A percentile compares a stretch with the other conserved stretches of the same genome.
These are phyloP conservation scores for Calyptommatus sinebrachiatus DNA, from an alignment of 2,113 vertebrate species.

Conservation along the genomic window DNA sequence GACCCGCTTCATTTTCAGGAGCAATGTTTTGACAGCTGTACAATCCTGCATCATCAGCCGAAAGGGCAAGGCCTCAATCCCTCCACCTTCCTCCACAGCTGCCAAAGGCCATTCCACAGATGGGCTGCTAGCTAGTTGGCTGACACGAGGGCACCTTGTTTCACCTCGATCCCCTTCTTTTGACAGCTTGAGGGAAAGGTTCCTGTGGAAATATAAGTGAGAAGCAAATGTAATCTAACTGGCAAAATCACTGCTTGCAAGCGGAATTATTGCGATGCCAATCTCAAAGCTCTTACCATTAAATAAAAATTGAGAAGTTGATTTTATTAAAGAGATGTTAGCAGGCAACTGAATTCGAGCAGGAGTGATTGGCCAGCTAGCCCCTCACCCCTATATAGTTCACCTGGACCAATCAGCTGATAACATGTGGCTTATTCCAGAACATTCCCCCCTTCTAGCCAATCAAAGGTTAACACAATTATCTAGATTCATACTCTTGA, in stretches of 20 bases:
- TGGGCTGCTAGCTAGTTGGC: constrained; percentile 68
- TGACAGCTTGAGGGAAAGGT: constrained; percentile 73
- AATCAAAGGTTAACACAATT: no score
- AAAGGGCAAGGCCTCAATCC: constrained; percentile 87
- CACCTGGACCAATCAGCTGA: no score
- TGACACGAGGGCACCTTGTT: constrained; percentile 58
- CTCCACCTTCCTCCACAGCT: constrained; percentile 80
- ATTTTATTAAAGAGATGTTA: no score
- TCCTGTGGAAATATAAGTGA: constrained; percentile 61
- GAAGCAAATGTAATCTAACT: constrained; percentile 6
- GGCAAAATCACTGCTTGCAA: neutral
- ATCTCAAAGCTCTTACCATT: no score
- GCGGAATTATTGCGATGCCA: no score
- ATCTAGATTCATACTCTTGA: no score
- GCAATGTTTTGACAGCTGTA: constrained; percentile 90
- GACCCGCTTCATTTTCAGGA: constrained; percentile 90
- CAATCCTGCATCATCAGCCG: constrained; percentile 95
- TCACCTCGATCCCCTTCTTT: constrained; percentile 74
- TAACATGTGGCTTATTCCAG: no score
- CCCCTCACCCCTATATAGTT: no score
- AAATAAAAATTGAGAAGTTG: no score
- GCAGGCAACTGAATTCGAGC: no score
- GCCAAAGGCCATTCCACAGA: constrained; percentile 77
- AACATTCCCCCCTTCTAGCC: no score
- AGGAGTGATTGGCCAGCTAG: no score